These are phyloP conservation scores for Spisula solida DNA, from an alignment of 2,888 invertebrate species.

Conservation along the genomic window DNA sequence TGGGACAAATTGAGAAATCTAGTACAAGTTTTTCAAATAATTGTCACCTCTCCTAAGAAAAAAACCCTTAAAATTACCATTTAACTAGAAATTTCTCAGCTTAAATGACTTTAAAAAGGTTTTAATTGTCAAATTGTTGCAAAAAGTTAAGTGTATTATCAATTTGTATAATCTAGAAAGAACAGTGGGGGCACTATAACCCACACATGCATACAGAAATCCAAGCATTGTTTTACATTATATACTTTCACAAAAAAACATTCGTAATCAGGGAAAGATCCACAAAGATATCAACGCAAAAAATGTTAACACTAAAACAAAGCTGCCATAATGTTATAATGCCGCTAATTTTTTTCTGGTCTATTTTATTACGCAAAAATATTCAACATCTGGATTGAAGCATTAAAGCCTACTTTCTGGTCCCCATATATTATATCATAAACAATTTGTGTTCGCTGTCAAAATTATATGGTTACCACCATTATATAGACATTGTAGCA, in stretches of 20 bases:
- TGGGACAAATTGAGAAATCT: too few species aligned
- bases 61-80: background rate
- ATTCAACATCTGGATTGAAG: background rate
- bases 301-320: background rate
- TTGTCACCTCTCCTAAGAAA: background rate
- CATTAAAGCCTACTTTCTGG: background rate
- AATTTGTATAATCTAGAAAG: background rate
- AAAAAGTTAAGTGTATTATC: slow-evolving; percentile 11
- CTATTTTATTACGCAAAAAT: background rate
- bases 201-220: background rate
- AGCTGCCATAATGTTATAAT: background rate
- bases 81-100: background rate
- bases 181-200: background rate
- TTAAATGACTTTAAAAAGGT: background rate
- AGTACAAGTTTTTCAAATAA: too few species aligned
- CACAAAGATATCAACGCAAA: background rate
- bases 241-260: background rate
- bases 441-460: slow-evolving; percentile 32
- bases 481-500: slow-evolving; percentile 4
- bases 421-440: slow-evolving; percentile 27
- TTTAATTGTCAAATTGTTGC: slow-evolving; percentile 3
- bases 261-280: background rate
- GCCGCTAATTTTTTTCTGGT: background rate
- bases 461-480: slow-evolving; percentile 22
- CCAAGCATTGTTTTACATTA: background rate